Percentiles rank a stretch among this genome's conserved stretches.
Evolutionary conservation across 2,888 invertebrate species (phyloP).

Genomic region (Muschampia plurimacula): DNA sequence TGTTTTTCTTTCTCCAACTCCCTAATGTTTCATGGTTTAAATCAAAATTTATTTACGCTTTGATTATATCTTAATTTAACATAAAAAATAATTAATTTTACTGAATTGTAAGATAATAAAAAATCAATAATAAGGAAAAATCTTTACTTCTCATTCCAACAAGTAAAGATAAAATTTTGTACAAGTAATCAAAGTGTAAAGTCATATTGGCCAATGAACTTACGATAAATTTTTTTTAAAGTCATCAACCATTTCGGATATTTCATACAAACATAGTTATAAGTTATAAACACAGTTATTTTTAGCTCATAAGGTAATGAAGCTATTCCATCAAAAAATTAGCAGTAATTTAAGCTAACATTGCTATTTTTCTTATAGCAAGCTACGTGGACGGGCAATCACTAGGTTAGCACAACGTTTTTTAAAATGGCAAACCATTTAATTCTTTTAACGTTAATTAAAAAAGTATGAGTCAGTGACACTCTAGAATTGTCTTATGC

Average conservation of each 20-base stretch:
- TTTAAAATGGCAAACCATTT: slow-evolving; percentile 37
- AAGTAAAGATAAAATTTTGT: no score
- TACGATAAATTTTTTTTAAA: background rate
- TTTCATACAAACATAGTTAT: background rate
- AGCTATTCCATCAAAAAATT: background rate
- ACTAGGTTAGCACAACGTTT: slow-evolving; percentile 89
- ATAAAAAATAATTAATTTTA: no score
- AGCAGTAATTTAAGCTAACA: slow-evolving; percentile 22
- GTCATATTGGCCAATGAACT: background rate
- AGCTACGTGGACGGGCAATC: slow-evolving; percentile 92
- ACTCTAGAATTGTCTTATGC: background rate
- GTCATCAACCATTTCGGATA: background rate
- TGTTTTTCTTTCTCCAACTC: no score
- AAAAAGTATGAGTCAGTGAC: background rate
- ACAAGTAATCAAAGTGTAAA: no score
- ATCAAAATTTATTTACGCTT: background rate
- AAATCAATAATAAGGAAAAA: no score
- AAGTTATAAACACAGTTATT: background rate
- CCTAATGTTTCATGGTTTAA: slow-evolving; percentile 1
- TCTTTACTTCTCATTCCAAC: no score
- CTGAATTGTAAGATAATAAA: no score
- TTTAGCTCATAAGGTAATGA: slow-evolving; percentile 1
- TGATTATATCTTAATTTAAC: background rate
- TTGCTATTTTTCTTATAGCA: slow-evolving; percentile 86
- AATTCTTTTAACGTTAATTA: slow-evolving; percentile 15